A percentile compares a stretch with the other conserved stretches of the same genome.
phyloP scores from a whole-genome alignment of 2,113 vertebrate genomes.

The Actenoides hombroni region DNA sequence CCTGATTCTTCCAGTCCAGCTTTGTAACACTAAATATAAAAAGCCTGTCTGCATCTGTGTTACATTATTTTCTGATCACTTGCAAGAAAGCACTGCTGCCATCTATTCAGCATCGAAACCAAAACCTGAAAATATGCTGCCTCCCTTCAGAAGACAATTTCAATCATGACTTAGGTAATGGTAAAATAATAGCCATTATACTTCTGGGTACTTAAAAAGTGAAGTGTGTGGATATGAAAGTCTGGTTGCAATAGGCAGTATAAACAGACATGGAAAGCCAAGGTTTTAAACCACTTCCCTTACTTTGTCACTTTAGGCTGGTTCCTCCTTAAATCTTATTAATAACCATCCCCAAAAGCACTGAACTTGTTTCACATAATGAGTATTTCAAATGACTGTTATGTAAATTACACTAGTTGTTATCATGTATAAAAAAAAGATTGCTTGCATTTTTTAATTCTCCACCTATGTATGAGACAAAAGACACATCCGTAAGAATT shows the following conservation, averaged over 20 bases:
- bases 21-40: background rate
- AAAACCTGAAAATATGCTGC: background rate
- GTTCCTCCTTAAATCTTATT: background rate
- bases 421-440: background rate
- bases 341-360: background rate
- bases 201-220: background rate
- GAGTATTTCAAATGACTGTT: background rate
- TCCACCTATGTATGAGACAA: accelerated
- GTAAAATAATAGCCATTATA: background rate
- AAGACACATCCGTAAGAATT: background rate
- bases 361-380: background rate
- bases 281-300: background rate
- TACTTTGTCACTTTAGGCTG: background rate
- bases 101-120: background rate
- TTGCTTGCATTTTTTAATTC: background rate
- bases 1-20: background rate
- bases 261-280: background rate
- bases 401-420: background rate
- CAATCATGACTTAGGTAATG: background rate
- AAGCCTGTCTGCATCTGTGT: background rate
- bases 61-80: background rate
- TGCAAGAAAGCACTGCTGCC: background rate
- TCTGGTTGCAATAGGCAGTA: background rate
- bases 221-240: background rate
- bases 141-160: background rate